Base-by-base conservation (phyloP, 2,888 invertebrate genomes). In the Hecatera dysodea region DNA sequence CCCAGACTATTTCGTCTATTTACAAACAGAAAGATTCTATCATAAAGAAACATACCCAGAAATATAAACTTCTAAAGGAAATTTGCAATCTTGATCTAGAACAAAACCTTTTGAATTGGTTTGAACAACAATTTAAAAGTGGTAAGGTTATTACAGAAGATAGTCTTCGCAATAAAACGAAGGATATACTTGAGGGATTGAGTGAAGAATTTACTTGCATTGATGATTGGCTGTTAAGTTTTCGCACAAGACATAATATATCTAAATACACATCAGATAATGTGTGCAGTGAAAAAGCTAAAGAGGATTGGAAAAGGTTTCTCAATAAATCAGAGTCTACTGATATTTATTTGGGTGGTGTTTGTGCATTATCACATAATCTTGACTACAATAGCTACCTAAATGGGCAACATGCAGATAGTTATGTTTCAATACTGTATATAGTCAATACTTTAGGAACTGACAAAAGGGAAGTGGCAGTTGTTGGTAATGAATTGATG, bases 171-270 rank as follows among this genome's bases (percentile, higher is more conserved):
- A 66, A 39, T 29, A 88, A 88, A 78, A 86, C 89, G 22, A 64
- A 78, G 46, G 87, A 88, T 48, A 80, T 87, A 59, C 72, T 88
- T 9, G 84, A 86, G 59, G 75, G 80, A 39, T 65, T 86, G 24
- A 84, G 77, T 78, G 80, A 87, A 78, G 81, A 88, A 33, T 84
- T 84, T 48, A 81, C 83, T 50, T 81, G 80, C 64, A 81, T 87
- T 48, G 83, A 89, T 72, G 86, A 87, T 56, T 90, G 89, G 89
- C 72, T 90, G 72, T 64, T 81, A 44, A 87, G 86, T 63, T 90
- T 90, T 70, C 80, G 80, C 65, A 80, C 76, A 68, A 83, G 88
- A 67, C 84, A 90, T 71, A 89, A 89, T 71, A 87, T 90, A 62
- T 75, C 82, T 17, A 86, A 84, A 71, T 85, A 85, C 63, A 72